phyloP scores from a whole-genome alignment of 2,113 vertebrate species.

The Cettia cetti region DNA sequence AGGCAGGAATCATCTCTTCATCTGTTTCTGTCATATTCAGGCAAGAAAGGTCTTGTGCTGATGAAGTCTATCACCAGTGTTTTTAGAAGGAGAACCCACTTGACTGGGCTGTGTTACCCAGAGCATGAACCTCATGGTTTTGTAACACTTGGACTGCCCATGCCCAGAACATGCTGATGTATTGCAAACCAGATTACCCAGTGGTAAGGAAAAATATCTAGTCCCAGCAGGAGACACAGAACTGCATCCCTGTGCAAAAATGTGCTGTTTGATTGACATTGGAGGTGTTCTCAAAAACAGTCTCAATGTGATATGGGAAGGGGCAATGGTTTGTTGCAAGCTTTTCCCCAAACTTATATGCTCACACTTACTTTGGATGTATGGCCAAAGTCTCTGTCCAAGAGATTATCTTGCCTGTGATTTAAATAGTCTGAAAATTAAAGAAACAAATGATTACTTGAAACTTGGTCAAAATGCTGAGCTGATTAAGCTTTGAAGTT shows the following conservation, averaged over 20 bases:
- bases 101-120: neutral
- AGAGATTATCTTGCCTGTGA: neutral
- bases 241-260: neutral
- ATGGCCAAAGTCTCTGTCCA: neutral
- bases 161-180: neutral
- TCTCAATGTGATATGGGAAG: neutral
- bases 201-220: neutral
- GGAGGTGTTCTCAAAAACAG: neutral
- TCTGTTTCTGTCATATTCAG: neutral
- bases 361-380: neutral
- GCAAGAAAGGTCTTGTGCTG: neutral
- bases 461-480: neutral
- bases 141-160: rapidly evolving
- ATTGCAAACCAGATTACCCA: neutral
- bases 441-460: neutral
- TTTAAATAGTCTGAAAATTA: neutral
- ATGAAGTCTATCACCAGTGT: neutral
- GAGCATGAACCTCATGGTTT: neutral
- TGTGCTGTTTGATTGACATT: neutral
- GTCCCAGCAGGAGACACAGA: neutral
- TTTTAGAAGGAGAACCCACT: neutral
- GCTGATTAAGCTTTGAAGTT: neutral
- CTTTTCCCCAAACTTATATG: neutral
- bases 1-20: neutral
- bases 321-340: neutral